These are phyloP conservation scores for Perdix hodgsoniae DNA, from an alignment of 2,797 vertebrate genomes.

Conservation along the genomic window DNA sequence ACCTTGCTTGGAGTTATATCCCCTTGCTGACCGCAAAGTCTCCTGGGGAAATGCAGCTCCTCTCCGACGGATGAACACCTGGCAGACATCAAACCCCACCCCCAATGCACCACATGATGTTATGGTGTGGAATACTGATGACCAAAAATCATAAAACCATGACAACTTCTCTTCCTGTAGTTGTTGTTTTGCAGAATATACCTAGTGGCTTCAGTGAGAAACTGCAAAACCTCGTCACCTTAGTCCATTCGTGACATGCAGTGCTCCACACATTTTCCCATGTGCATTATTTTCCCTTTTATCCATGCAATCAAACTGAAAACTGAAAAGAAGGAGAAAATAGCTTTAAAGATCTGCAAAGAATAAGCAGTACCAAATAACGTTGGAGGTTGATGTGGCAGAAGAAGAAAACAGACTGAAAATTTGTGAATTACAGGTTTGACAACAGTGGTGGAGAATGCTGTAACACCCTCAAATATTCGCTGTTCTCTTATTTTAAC, in stretches of 20 bases:
- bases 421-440: slow-evolving; percentile 77
- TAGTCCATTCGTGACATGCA: background rate
- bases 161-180: background rate
- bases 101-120: too few species aligned
- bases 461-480: slow-evolving; percentile 71
- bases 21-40: too few species aligned
- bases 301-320: slow-evolving; percentile 50
- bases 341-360: slow-evolving; percentile 31
- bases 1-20: too few species aligned
- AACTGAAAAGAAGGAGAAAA: background rate
- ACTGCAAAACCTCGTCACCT: slow-evolving; percentile 46
- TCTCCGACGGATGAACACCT: too few species aligned
- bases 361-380: slow-evolving; percentile 76
- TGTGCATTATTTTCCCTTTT: slow-evolving; percentile 68
- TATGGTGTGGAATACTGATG: too few species aligned
- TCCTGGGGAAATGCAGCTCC: too few species aligned
- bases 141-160: too few species aligned
- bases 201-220: slow-evolving; percentile 42
- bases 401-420: slow-evolving; percentile 73
- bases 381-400: slow-evolving; percentile 68
- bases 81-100: too few species aligned
- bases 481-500: slow-evolving; percentile 19
- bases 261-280: slow-evolving; percentile 18
- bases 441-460: slow-evolving; percentile 55
- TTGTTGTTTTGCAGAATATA: background rate